Evolutionary conservation across 2,113 vertebrate genomes (phyloP), one percentile per base, ranked within the genome.

Genomic region (Gymnorhina tibicen): DNA sequence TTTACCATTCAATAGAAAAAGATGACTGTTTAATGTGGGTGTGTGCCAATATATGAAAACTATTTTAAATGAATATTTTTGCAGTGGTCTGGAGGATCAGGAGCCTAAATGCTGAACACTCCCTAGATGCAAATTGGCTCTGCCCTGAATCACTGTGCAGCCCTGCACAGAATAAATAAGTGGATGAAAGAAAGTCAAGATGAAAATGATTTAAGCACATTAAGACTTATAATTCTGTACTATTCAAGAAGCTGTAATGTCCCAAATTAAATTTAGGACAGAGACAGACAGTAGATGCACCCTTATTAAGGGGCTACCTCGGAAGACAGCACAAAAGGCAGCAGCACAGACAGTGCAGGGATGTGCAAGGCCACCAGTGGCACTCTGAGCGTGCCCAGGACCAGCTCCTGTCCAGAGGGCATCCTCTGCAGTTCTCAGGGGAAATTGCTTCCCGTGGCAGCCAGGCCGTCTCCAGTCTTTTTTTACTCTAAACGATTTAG

Each of bases 31-130:
- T 87, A 94, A 91, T 0, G 7, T 91, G 87, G 64, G 60, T 50
- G 28, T 39, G 39, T 67, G 73, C 84, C 83, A 94, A 60, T 81
- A 77, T 16, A 86, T 30, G 77, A 89, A 89, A 91, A 72, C 35
- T 87, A 82, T 89, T 95, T 93, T 19, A 95, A 84, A 91, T 70
- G 0, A 89, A 1, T 91, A 78, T 75, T 95, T 95, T 95, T 85
- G 81, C 77, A 81, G 93, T n/a, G 66, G 73, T 87, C 73, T 93
- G 74, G 56, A 89, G 63, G 49, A 89, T 79, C 84, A 53, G 9
- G 7, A 89, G 44, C 27, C 80, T 77, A 35, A 76, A 77, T 26
- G 46, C 0, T 84, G 49, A 93, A 92, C 32, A 8, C 44, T 93
- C 69, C 52, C 47, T 20, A 47, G 53, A 21, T 87, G 50, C 73